Evolutionary conservation across 2,888 invertebrate genomes (phyloP).

Genomic region (Cataglyphis cursor): DNA sequence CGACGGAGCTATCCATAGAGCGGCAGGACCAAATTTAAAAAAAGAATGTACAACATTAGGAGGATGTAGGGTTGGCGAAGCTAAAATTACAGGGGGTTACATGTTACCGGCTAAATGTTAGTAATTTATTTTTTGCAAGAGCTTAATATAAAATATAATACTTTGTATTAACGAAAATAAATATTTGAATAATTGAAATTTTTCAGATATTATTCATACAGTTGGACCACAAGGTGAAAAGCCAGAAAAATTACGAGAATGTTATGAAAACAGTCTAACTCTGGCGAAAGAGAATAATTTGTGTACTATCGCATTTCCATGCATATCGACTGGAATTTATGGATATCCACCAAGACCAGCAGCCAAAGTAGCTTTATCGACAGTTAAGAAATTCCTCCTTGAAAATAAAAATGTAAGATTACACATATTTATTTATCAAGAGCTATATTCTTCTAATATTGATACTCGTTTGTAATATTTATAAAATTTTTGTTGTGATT

Average conservation of each 20-base stretch:
- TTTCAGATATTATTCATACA: slow-evolving; percentile 94
- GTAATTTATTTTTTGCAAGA: slow-evolving; percentile 78
- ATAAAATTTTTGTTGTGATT: slow-evolving; percentile 55
- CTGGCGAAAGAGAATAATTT: slow-evolving; percentile 88
- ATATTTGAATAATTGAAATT: slow-evolving; percentile 29
- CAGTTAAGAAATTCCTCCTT: slow-evolving; percentile 90
- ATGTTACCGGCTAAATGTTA: slow-evolving; percentile 94
- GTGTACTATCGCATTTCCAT: slow-evolving; percentile 93
- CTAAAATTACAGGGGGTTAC: slow-evolving; percentile 94
- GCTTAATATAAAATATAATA: neutral
- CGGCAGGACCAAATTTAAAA: slow-evolving; percentile 91
- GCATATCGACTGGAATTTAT: slow-evolving; percentile 97
- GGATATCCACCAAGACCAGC: slow-evolving; percentile 94
- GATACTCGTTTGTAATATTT: neutral
- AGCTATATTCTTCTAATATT: slow-evolving; percentile 30
- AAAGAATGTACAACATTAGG: slow-evolving; percentile 91
- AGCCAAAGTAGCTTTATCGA: slow-evolving; percentile 91
- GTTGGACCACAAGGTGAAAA: slow-evolving; percentile 94
- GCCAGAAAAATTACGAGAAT: slow-evolving; percentile 89
- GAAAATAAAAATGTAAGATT: slow-evolving; percentile 86
- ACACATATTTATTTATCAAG: no score
- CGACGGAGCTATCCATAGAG: slow-evolving; percentile 95
- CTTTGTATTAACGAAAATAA: neutral
- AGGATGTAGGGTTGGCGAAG: slow-evolving; percentile 94
- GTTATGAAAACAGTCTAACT: slow-evolving; percentile 91